phyloP scores from a whole-genome alignment of 2,888 invertebrate genomes.

The Acrocyrtus sp. region DNA sequence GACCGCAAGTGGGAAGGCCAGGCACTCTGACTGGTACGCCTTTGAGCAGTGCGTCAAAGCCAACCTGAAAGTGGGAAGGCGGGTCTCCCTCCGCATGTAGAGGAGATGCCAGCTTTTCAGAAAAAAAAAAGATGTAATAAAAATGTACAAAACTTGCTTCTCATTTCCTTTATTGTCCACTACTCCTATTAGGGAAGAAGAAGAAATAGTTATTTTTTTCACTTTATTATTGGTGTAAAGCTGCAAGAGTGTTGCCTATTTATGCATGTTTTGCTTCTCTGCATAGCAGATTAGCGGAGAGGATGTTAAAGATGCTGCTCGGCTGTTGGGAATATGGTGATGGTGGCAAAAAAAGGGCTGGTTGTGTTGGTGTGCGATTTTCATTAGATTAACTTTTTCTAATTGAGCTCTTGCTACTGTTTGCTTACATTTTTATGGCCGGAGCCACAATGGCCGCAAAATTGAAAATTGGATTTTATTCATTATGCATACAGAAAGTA shows the following conservation, averaged over 20 bases:
- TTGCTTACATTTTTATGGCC: slow-evolving; percentile 50
- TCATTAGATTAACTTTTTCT: slow-evolving; percentile 52
- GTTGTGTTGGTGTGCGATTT: slow-evolving; percentile 47
- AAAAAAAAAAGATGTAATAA: no score
- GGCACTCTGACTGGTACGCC: slow-evolving; percentile 48
- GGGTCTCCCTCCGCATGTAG: slow-evolving; percentile 46
- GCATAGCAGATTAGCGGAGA: background rate
- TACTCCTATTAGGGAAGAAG: no score
- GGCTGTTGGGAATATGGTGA: no score
- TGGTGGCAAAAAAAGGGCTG: no score
- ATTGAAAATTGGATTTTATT: no score
- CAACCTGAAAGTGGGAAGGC: slow-evolving; percentile 58
- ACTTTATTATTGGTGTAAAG: slow-evolving; percentile 29
- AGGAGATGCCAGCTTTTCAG: no score
- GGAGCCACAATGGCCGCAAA: slow-evolving; percentile 17
- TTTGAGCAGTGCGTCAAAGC: slow-evolving; percentile 53
- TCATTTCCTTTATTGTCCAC: slow-evolving; percentile 53
- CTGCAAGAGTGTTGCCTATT: background rate
- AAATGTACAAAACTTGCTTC: slow-evolving; percentile 45
- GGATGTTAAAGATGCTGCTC: slow-evolving; percentile 12
- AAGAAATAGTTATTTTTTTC: no score
- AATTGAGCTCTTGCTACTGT: slow-evolving; percentile 53
- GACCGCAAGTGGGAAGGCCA: slow-evolving; percentile 53
- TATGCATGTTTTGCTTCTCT: no score
- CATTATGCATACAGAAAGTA: no score